These are phyloP conservation scores for Channa maculata DNA, from an alignment of 2,113 vertebrate genomes.

Conservation along the genomic window DNA sequence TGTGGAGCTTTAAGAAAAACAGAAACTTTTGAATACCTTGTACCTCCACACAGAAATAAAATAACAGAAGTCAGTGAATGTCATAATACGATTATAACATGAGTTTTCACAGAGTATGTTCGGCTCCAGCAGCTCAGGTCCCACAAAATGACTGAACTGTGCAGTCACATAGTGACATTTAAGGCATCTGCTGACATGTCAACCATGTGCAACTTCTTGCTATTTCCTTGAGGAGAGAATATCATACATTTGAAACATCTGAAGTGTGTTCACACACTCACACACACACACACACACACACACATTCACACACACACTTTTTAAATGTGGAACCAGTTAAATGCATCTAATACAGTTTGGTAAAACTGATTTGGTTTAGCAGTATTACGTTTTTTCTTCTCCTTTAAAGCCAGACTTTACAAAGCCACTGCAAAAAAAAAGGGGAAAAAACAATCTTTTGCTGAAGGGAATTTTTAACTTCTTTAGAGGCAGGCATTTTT, in stretches of 20 bases:
- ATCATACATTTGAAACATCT: conserved; percentile 21
- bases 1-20: background rate
- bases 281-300: background rate
- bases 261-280: conserved; percentile 22
- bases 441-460: too few species aligned
- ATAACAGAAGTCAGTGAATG: conserved; percentile 1
- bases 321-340: too few species aligned
- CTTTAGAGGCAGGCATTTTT: too few species aligned
- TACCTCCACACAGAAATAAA: conserved; percentile 6
- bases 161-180: conserved; percentile 38
- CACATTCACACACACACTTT: background rate
- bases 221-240: background rate
- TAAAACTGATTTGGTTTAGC: too few species aligned
- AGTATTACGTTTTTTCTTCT: too few species aligned
- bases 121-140: conserved; percentile 22
- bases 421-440: too few species aligned
- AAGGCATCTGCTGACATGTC: conserved; percentile 57
- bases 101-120: background rate
- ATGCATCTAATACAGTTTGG: too few species aligned
- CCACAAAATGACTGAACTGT: background rate
- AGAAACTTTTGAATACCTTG: conserved; percentile 56
- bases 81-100: background rate
- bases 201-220: conserved; percentile 42
- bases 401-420: too few species aligned
- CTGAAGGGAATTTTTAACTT: too few species aligned